Base-by-base conservation (phyloP, 1,140 invertebrate genomes). In the Phymorhynchus buccinoides region DNA sequence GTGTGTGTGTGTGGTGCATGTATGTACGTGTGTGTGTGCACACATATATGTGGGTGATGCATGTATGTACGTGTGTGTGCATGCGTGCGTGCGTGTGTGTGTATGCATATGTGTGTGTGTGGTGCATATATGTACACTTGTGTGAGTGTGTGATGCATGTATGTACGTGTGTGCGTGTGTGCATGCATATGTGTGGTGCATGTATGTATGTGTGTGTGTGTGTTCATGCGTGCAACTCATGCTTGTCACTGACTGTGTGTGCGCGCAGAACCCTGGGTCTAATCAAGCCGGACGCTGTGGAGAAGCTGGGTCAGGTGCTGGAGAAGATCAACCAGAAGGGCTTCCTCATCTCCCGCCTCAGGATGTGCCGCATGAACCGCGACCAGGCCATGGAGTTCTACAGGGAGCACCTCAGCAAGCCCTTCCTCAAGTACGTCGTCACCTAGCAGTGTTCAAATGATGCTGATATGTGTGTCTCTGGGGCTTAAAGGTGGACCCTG, bases 271-370 rank as follows among this genome's bases (percentile, higher is more conserved):
- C 96, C n/a, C 96, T 96, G 94, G 95, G 95, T 14, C 93, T 97
- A 86, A 94, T 97, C 4, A 97, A 97, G 91, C 95, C 96, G 44
- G 94, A 96, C 87, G 94, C 95, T 37, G 93, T 96, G n/a, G 93
- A 94, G 27, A 95, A 95, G 90, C 94, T 96, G 87, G 96, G 96
- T n/a, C 95, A 95, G 89, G 96, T 97, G 85, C 88, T 97, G 1
- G 95, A 95, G 86, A 90, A 94, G 35, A 95, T 97, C 35, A 93
- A 94, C 89, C 93, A 95, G 71, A 94, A 95, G 90, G 95, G 96
- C 48, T 95, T 97, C 86, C 94, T 95, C 80, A 95, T 97, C 81
- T 95, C 95, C 81, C 95, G 96, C 90, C 94, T 96, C 84, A 95
- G 96, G 84, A 96, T 96, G 95, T 93, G 95, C 14, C 93, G 93